Evolutionary conservation across 2,888 invertebrate species (phyloP), one percentile per base, ranked within the genome.

Genomic region (Yponomeuta cagnagella): DNA sequence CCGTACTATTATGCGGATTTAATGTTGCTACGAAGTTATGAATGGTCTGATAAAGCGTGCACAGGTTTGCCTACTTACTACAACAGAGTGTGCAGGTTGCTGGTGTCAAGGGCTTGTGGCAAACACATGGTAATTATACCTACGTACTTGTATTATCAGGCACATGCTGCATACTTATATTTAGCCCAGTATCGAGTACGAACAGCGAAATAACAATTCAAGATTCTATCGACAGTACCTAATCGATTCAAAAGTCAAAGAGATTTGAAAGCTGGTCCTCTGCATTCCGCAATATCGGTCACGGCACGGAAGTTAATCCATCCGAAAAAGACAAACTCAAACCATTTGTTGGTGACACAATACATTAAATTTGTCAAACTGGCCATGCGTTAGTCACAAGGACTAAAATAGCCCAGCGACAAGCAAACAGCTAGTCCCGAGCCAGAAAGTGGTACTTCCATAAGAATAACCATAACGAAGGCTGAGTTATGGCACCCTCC

Each of bases 1-100:
- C n/a, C 37, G 33, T 37, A 63, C 70, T 63, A 70, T 70, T 70
- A 70, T 23, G 33, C 15, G 33, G 43, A 70, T 70, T 70, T 70
- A 70, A 70, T 70, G 70, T 9, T n/a, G 30, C 10, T 63, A 69
- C 37, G 12, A 63, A 70, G 37, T 33, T 43, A 70, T 63, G 31
- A 12, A 48, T 15, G 3, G 15, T 58, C 15, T 58, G 52, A 58
- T 58, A 15, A 58, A 12, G 52, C 43, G 12, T 58, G 52, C 15
- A 58, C 52, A 9, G 12, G 12, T 58, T 15, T 12, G 52, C 43
- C 43, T 58, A 58, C 52, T 58, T 52, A 52, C 23, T 23, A 23
- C 23, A 23, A 23, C 23, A 23, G 1, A 5, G 15, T 58, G 5
- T 15, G 52, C 15, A 58, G 52, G 52, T 58, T 58, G 52, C 52